A percentile compares a stretch with the other conserved stretches of the same genome.
Conservation (phyloP, 2,888 invertebrate species). For the Lithophane socia region DNA sequence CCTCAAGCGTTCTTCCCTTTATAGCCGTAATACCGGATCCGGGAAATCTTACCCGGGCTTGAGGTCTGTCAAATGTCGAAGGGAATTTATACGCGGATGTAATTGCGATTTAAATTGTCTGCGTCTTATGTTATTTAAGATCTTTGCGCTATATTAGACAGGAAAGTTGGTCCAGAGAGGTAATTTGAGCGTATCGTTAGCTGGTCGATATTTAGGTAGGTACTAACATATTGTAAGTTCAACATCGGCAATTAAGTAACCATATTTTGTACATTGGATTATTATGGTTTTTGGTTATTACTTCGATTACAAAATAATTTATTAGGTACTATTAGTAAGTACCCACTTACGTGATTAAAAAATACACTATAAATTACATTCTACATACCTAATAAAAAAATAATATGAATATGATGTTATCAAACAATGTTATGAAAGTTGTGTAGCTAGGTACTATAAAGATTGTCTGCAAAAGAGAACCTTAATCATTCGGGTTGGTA, state of each 20-base stretch:
- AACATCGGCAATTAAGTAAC: too few species aligned
- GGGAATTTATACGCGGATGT: slow-evolving; percentile 50
- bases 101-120: slow-evolving; percentile 58
- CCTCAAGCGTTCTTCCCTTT: slow-evolving; percentile 55
- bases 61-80: slow-evolving; percentile 56
- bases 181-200: not conserved
- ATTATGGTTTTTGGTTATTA: not conserved
- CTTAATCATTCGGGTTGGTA: too few species aligned
- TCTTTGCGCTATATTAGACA: not conserved
- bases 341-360: not conserved
- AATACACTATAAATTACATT: not conserved
- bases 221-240: too few species aligned
- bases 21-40: slow-evolving; percentile 59
- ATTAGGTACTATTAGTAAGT: not conserved
- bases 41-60: slow-evolving; percentile 57
- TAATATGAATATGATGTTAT: not conserved
- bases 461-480: not conserved
- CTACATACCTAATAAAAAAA: not conserved
- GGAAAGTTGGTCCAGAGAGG: not conserved
- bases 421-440: not conserved
- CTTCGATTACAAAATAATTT: not conserved
- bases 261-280: not conserved
- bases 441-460: not conserved
- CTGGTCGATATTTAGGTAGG: not conserved
- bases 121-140: slow-evolving; percentile 28